Conservation (phyloP, 2,888 invertebrate genomes). For the Gymnocheta viridis region DNA sequence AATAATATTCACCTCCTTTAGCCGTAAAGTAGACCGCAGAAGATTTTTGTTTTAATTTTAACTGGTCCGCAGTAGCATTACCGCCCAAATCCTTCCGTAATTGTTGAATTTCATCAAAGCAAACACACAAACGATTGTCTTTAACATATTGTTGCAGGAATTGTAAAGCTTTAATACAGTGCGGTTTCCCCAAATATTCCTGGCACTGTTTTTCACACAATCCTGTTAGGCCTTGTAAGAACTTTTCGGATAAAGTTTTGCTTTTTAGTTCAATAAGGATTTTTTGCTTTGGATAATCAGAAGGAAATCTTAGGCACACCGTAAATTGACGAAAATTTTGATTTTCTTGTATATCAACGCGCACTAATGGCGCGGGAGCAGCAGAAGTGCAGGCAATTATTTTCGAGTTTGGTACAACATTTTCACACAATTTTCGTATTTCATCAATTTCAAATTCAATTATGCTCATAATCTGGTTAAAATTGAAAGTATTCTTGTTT, state of each 20-base stretch:
- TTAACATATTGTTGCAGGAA: slow-evolving; percentile 85
- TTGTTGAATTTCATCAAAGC: slow-evolving; percentile 87
- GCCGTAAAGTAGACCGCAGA: slow-evolving; percentile 85
- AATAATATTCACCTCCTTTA: slow-evolving; percentile 84
- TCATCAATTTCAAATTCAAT: slow-evolving; percentile 86
- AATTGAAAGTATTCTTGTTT: not conserved
- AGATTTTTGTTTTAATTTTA: slow-evolving; percentile 87
- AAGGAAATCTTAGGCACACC: slow-evolving; percentile 86
- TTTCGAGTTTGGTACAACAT: slow-evolving; percentile 85
- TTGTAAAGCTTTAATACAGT: slow-evolving; percentile 84
- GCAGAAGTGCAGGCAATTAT: slow-evolving; percentile 86
- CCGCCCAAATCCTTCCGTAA: slow-evolving; percentile 83
- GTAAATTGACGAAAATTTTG: slow-evolving; percentile 84
- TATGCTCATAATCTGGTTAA: slow-evolving; percentile 83
- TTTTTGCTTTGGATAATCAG: slow-evolving; percentile 84
- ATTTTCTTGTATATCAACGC: slow-evolving; percentile 86
- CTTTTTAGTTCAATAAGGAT: slow-evolving; percentile 87
- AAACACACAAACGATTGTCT: slow-evolving; percentile 88
- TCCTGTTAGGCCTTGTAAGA: slow-evolving; percentile 85
- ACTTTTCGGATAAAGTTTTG: slow-evolving; percentile 85
- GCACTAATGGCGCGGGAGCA: slow-evolving; percentile 85
- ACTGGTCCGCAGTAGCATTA: slow-evolving; percentile 82
- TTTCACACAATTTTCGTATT: slow-evolving; percentile 85
- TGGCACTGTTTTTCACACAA: slow-evolving; percentile 85
- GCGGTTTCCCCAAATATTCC: slow-evolving; percentile 84